Evolutionary conservation across 2,888 invertebrate genomes (phyloP).

Genomic region (Blomia tropicalis): DNA sequence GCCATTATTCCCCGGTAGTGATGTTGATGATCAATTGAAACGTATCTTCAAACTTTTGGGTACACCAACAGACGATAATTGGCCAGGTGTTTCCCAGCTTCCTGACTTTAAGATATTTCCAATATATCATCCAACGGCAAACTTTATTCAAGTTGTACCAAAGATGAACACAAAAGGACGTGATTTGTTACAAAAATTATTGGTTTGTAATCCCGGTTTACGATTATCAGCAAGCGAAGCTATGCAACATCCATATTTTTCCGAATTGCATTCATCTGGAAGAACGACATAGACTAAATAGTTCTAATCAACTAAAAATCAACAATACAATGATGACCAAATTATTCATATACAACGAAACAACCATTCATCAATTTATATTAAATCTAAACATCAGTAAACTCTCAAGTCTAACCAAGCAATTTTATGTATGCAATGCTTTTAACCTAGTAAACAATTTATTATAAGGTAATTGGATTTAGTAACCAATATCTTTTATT

Average conservation of each 20-base stretch:
- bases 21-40: slow-evolving; percentile 47
- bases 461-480: no score
- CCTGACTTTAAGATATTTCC: slow-evolving; percentile 94
- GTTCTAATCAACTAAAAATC: no score
- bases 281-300: no score
- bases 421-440: no score
- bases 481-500: no score
- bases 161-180: slow-evolving; percentile 79
- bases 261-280: slow-evolving; percentile 33
- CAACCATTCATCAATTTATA: no score
- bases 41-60: slow-evolving; percentile 40
- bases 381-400: no score
- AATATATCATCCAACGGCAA: slow-evolving; percentile 78
- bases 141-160: slow-evolving; percentile 81
- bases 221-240: slow-evolving; percentile 90
- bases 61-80: slow-evolving; percentile 75
- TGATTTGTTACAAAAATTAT: slow-evolving; percentile 67
- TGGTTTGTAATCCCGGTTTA: slow-evolving; percentile 85
- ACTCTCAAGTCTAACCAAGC: no score
- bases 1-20: slow-evolving; percentile 48
- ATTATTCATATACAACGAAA: no score
- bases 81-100: slow-evolving; percentile 81
- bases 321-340: no score
- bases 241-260: slow-evolving; percentile 85
- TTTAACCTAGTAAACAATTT: no score